phyloP scores from a whole-genome alignment of 2,888 invertebrate species.

The Sympetrum striolatum region DNA sequence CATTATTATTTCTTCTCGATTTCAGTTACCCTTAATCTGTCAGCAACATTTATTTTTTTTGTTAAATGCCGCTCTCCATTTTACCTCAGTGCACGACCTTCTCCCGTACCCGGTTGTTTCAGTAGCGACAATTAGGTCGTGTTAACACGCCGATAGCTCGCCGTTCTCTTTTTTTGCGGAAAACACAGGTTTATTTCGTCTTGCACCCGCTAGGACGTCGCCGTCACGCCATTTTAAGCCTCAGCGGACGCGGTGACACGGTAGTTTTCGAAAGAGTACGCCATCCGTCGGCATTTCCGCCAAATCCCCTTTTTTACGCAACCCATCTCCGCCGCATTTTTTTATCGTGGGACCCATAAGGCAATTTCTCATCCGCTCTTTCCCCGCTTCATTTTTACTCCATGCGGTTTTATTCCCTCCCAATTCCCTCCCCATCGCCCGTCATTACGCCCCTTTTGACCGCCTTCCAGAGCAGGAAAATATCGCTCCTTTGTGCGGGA shows the following conservation, averaged over 20 bases:
- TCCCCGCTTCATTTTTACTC: neutral
- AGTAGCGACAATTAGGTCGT: too few relatives aligned
- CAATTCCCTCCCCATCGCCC: neutral
- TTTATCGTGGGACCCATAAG: neutral
- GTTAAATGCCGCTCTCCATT: too few relatives aligned
- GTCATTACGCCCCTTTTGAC: slow-evolving; percentile 2
- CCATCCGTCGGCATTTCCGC: neutral
- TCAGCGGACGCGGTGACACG: neutral
- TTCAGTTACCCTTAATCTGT: too few relatives aligned
- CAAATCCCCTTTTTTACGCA: neutral
- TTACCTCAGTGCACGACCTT: too few relatives aligned
- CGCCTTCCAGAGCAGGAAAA: neutral
- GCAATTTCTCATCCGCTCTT: neutral
- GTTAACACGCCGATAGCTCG: too few relatives aligned
- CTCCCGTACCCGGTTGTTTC: too few relatives aligned
- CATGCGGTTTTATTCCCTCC: neutral
- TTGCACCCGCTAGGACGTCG: too few relatives aligned
- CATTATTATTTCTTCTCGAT: too few relatives aligned
- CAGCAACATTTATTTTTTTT: too few relatives aligned
- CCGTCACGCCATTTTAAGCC: neutral
- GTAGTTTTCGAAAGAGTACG: neutral
- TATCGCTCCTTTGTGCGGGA: neutral
- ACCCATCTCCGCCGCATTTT: neutral
- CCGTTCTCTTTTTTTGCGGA: too few relatives aligned
- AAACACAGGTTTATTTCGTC: too few relatives aligned